Conservation (phyloP, 2,113 vertebrate genomes). For the Pygathrix nemaeus region DNA sequence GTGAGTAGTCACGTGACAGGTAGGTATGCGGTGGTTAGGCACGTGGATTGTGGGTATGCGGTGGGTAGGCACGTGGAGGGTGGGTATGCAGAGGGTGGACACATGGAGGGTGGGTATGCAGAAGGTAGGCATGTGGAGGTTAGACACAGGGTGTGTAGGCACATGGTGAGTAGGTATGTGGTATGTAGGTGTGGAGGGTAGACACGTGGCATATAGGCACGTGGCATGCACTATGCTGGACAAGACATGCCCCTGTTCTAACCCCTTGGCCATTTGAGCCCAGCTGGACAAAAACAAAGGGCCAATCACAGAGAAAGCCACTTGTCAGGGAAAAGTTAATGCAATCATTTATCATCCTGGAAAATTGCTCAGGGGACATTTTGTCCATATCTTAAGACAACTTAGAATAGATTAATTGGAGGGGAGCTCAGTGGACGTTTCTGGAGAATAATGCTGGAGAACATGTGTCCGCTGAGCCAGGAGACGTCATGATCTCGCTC, state of each 20-base stretch:
- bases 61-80: accelerated
- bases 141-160: no score
- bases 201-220: not conserved
- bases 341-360: not conserved
- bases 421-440: not conserved
- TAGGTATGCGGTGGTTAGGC: no score
- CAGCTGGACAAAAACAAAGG: not conserved
- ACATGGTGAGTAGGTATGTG: no score
- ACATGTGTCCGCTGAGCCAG: not conserved
- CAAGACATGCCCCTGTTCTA: not conserved
- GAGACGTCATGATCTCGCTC: not conserved
- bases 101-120: accelerated
- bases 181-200: not conserved
- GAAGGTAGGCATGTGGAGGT: no score
- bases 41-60: accelerated
- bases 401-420: not conserved
- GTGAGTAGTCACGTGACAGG: no score
- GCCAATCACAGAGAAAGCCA: not conserved
- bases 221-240: not conserved
- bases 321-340: not conserved
- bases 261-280: not conserved
- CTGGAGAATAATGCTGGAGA: not conserved
- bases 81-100: accelerated
- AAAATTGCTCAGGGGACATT: not conserved
- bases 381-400: not conserved